Evolutionary conservation across 2,113 vertebrate species (phyloP).

Genomic region (Capra hircus): DNA sequence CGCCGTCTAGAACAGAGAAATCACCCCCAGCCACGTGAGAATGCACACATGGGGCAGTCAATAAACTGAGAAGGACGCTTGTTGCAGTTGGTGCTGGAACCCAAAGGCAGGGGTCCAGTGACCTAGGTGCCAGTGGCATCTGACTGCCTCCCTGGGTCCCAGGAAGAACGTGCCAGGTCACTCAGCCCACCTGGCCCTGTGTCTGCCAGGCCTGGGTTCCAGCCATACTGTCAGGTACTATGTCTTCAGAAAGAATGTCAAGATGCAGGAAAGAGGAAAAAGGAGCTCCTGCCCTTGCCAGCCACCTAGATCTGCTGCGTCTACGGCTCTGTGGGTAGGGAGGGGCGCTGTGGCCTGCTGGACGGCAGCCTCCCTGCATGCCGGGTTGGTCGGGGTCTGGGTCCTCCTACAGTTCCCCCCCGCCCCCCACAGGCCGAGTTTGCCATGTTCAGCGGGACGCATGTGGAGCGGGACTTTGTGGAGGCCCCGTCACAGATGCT

Average conservation of each 20-base stretch:
- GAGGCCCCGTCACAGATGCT: conserved; percentile 98
- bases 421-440: conserved; percentile 87
- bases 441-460: conserved; percentile 97
- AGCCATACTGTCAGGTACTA: fast-evolving
- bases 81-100: not conserved
- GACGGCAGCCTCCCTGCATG: not conserved
- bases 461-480: conserved; percentile 96
- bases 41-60: not conserved
- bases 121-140: not conserved
- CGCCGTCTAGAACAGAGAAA: not conserved
- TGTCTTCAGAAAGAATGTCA: not conserved
- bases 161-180: not conserved
- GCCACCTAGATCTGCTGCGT: not conserved
- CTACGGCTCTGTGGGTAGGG: not conserved
- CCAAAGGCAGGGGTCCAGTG: not conserved
- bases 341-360: not conserved
- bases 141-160: not conserved
- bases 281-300: fast-evolving
- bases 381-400: fast-evolving
- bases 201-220: not conserved
- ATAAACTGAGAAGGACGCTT: fast-evolving
- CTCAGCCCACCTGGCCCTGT: not conserved
- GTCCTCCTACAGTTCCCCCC: too few species aligned
- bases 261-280: not conserved
- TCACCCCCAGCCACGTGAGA: not conserved